Conservation (phyloP, 2,888 invertebrate genomes). For the Caenorhabditis panamensis region DNA sequence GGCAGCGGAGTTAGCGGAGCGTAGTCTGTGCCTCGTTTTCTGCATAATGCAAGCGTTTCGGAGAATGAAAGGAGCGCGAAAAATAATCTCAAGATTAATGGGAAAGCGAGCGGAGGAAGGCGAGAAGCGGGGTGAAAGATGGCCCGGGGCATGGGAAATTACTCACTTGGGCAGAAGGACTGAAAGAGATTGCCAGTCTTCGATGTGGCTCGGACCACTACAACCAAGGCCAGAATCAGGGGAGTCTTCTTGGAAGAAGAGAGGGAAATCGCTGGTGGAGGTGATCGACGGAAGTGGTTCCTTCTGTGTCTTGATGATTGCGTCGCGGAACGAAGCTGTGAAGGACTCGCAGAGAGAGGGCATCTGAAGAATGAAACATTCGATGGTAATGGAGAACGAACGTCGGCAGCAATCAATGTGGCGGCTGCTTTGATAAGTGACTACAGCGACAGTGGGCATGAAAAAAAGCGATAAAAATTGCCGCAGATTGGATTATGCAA, state of each 20-base stretch:
- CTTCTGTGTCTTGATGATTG: conserved; percentile 61
- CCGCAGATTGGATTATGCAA: conserved; percentile 19
- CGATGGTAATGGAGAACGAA: no score
- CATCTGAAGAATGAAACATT: conserved; percentile 60
- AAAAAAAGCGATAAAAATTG: conserved; percentile 18
- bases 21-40: conserved; percentile 24
- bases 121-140: conserved; percentile 5
- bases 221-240: conserved; percentile 80
- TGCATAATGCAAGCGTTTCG: conserved; percentile 2
- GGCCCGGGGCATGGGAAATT: background rate
- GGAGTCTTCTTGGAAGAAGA: conserved; percentile 63
- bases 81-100: conserved; percentile 37
- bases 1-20: conserved; percentile 10
- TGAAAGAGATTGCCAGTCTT: conserved; percentile 94
- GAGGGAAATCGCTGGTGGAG: conserved; percentile 59
- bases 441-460: conserved; percentile 7
- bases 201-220: conserved; percentile 85
- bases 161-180: conserved; percentile 88
- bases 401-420: background rate
- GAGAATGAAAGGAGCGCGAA: conserved; percentile 7
- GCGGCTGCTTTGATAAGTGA: conserved; percentile 23
- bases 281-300: conserved; percentile 66
- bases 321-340: conserved; percentile 65
- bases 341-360: conserved; percentile 72
- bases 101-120: conserved; percentile 7